Conservation (phyloP, 2,888 invertebrate species). For the Ditula angustiorana region DNA sequence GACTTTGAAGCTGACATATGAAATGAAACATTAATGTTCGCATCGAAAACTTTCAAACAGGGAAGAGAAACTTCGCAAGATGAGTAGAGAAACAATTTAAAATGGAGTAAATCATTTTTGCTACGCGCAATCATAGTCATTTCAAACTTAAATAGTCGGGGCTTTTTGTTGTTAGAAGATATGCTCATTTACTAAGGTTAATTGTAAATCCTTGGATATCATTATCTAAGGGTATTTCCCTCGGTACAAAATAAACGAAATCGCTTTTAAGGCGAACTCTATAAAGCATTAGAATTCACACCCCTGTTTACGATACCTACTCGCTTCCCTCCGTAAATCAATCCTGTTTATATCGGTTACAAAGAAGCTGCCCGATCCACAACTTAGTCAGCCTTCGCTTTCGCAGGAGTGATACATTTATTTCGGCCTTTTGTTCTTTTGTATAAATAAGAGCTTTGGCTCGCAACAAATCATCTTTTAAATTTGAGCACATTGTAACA, state of each 20-base stretch:
- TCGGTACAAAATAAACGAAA: neutral
- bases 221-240: no score
- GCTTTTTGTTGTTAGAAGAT: neutral
- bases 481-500: no score
- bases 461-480: no score
- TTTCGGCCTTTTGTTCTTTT: neutral
- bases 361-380: slow-evolving; percentile 16
- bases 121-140: no score
- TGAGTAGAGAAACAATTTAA: no score
- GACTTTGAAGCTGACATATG: neutral
- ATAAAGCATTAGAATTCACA: neutral
- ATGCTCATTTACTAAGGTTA: no score
- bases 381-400: slow-evolving; percentile 13
- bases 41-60: no score
- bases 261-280: neutral
- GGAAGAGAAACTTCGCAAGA: no score
- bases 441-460: no score
- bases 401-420: neutral
- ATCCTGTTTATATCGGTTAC: slow-evolving; percentile 28
- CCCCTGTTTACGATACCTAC: slow-evolving; percentile 26
- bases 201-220: no score
- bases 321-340: slow-evolving; percentile 26
- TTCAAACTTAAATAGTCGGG: no score
- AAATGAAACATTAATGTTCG: neutral
- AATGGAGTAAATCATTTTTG: no score